Conservation (phyloP, 2,888 invertebrate species). For the Cyclophora albipunctata region DNA sequence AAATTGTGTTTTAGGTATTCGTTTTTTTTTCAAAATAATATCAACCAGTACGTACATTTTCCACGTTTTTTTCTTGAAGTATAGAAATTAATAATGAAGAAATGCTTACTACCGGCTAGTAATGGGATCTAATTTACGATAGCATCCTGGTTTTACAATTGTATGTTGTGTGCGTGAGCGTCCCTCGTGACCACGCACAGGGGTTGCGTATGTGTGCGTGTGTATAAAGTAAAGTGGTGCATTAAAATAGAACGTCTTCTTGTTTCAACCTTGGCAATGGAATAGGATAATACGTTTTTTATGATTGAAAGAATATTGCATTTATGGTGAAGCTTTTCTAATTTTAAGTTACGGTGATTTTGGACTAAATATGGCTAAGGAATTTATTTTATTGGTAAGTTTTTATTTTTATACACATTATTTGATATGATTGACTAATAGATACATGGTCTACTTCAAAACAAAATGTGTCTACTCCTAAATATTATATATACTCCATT, state of each 20-base stretch:
- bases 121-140: conserved; percentile 7
- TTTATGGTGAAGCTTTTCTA: conserved; percentile 17
- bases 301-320: conserved; percentile 7
- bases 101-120: background rate
- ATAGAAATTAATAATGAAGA: too few species aligned
- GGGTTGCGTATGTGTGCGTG: conserved; percentile 51
- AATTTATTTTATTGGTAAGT: conserved; percentile 48
- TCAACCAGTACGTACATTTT: too few species aligned
- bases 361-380: conserved; percentile 44
- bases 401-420: conserved; percentile 2
- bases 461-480: too few species aligned
- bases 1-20: too few species aligned
- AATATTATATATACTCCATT: too few species aligned
- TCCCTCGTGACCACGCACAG: conserved; percentile 17
- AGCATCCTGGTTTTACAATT: conserved; percentile 19
- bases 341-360: conserved; percentile 25
- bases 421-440: too few species aligned
- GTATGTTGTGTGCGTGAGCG: conserved; percentile 25
- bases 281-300: conserved; percentile 31
- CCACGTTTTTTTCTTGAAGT: too few species aligned
- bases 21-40: too few species aligned
- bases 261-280: conserved; percentile 66
- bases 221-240: conserved; percentile 66
- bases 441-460: too few species aligned
- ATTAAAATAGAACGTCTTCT: conserved; percentile 46